Evolutionary conservation across 1,140 invertebrate species (phyloP), one percentile per base, ranked within the genome.

Genomic region (Lineus longissimus): DNA sequence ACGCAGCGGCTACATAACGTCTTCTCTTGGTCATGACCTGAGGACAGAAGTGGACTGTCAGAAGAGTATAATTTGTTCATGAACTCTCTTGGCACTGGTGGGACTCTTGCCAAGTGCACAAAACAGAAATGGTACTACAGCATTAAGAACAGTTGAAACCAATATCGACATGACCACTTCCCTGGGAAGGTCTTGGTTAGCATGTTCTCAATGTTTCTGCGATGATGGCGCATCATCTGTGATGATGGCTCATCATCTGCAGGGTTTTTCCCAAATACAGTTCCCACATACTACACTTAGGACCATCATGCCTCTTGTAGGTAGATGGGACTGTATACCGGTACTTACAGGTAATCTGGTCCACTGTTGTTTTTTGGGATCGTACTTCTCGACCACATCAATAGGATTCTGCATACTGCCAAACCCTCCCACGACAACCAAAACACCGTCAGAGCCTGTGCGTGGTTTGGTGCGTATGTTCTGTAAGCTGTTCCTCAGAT

Each of bases 1-100:
- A 86, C 0, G 86, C 87, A 0, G 86, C 86, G 4, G 88, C 89
- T 64, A 91, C 89, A 71, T 90, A 90, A 23, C 88, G 88, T 65
- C 90, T 75, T 0, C 87, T 85, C 23, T 86, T 86, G 84, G 73
- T 67, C 77, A 80, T 80, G 9, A 71, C 17, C 6, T 43, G 19
- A 27, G 2, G 29, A 63, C 9, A 33, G 33, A 36, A 62, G 31
- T 19, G 55, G 25, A 59, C 2, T 23, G 30, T 9, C 15, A 1
- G 23, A 27, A 22, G n/a, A 57, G 40, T 11, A n/a, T n/a, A n/a
- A n/a, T n/a, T n/a, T n/a, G n/a, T n/a, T n/a, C n/a, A n/a, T 25
- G 29, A 9, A 25, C n/a, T n/a, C n/a, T n/a, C n/a, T n/a, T 84
- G 0, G 83, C 73, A 51, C 68, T 89, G 88, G 70, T 85, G 85